phyloP scores from a whole-genome alignment of 1,140 invertebrate genomes.

The Heliconius nattereri region DNA sequence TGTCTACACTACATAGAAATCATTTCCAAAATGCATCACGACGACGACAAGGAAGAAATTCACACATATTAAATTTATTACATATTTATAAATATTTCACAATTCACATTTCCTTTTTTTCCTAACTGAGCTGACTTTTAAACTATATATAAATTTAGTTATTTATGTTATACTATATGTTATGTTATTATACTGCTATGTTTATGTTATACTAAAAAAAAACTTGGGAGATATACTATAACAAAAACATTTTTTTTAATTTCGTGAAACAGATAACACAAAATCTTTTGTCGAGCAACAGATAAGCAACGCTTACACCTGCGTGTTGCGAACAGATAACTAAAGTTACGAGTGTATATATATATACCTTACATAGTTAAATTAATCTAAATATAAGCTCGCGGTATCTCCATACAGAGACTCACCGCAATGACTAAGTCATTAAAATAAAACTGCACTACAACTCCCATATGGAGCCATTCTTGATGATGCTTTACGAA shows the following conservation, averaged over 20 bases:
- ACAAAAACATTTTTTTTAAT: not conserved
- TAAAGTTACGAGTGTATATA: not conserved
- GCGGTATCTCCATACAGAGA: conserved; percentile 24
- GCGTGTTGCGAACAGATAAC: not conserved
- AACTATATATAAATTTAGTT: too few species aligned
- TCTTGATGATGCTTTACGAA: conserved; percentile 36
- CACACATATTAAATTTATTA: too few species aligned
- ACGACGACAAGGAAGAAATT: too few species aligned
- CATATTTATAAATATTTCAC: too few species aligned
- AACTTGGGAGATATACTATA: not conserved
- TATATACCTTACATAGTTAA: conserved; percentile 4
- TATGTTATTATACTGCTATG: too few species aligned
- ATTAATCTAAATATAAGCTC: conserved; percentile 31
- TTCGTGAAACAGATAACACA: not conserved
- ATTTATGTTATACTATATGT: too few species aligned
- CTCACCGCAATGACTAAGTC: conserved; percentile 31
- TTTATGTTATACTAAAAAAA: too few species aligned
- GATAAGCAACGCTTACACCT: not conserved
- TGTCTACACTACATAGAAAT: too few species aligned
- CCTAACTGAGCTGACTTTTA: too few species aligned
- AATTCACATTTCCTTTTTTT: too few species aligned
- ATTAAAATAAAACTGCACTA: conserved; percentile 40
- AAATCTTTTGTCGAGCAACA: not conserved
- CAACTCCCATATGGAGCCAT: conserved; percentile 37
- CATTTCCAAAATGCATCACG: too few species aligned